Conservation (phyloP, 2,888 invertebrate genomes). For the Corbicula japonica region DNA sequence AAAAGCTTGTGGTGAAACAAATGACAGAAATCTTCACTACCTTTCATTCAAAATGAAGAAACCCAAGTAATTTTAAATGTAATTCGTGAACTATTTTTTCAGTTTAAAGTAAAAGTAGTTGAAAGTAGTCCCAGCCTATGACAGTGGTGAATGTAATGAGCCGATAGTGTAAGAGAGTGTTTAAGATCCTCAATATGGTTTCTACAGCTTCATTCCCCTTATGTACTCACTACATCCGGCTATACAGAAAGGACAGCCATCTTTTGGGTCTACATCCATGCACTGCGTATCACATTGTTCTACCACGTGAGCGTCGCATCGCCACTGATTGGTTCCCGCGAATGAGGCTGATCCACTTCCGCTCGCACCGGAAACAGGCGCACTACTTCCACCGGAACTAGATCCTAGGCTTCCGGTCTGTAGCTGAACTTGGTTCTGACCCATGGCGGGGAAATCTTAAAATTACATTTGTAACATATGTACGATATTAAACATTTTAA, state of each 20-base stretch:
- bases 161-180: no score
- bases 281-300: constrained; percentile 46
- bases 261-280: constrained; percentile 54
- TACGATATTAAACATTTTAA: not conserved
- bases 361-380: not conserved
- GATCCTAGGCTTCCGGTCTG: constrained; percentile 27
- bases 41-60: no score
- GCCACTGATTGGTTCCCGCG: constrained; percentile 56
- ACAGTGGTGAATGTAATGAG: no score
- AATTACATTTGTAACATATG: not conserved
- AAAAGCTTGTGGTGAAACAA: no score
- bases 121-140: no score
- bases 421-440: constrained; percentile 20
- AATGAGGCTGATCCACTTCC: constrained; percentile 34
- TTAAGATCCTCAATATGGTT: no score
- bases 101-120: no score
- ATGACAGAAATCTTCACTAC: no score
- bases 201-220: no score
- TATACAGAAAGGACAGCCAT: constrained; percentile 55
- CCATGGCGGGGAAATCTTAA: constrained; percentile 46
- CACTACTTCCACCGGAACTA: not conserved
- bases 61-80: no score
- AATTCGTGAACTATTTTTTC: no score
- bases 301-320: constrained; percentile 49
- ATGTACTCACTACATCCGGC: constrained; percentile 36